Evolutionary conservation across 2,797 vertebrate genomes (phyloP).

Genomic region (Artibeus lituratus): DNA sequence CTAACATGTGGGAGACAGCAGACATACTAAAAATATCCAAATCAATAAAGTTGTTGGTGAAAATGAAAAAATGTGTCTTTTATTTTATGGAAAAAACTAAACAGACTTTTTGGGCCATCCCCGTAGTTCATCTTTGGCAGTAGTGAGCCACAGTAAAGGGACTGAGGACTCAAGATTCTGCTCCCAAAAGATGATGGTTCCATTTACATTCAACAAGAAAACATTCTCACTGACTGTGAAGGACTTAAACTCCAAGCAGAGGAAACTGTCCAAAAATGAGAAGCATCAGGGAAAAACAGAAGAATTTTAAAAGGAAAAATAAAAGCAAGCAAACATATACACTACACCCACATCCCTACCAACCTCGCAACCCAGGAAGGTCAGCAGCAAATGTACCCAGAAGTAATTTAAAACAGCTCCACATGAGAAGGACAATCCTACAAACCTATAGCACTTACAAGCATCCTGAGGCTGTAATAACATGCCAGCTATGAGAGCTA

Average conservation of each 20-base stretch:
- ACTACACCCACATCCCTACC: background rate
- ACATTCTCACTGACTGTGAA: background rate
- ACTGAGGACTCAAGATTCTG: background rate
- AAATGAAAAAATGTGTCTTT: no score
- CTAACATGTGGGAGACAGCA: background rate
- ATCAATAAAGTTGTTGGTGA: no score
- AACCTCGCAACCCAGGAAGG: background rate
- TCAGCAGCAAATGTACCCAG: background rate
- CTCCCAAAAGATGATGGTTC: background rate
- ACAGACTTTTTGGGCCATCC: no score
- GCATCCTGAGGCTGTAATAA: background rate
- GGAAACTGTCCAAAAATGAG: background rate
- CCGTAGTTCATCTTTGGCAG: background rate
- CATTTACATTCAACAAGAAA: background rate
- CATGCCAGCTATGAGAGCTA: background rate
- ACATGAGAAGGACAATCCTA: background rate
- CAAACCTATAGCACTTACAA: background rate
- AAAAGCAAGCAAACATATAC: background rate
- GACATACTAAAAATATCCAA: background rate
- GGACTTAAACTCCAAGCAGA: background rate
- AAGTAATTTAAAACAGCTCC: background rate
- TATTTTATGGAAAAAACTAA: no score
- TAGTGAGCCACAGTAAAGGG: background rate
- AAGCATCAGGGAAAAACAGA: background rate
- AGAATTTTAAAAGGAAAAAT: background rate